Evolutionary conservation across 2,888 invertebrate species (phyloP), one percentile per base, ranked within the genome.

Genomic region (Papilio protenor): DNA sequence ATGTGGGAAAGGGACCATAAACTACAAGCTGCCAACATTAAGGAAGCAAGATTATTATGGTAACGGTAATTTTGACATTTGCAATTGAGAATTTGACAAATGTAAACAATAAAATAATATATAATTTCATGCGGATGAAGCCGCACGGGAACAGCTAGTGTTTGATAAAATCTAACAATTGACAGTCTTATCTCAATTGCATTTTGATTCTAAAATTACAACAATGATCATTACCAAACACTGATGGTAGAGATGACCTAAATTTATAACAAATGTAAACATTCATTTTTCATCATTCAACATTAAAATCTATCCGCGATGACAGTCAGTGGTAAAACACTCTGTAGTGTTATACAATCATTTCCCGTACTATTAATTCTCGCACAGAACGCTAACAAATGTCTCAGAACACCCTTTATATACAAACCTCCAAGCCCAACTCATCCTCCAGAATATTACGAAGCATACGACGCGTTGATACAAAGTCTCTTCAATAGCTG

Each of bases 401-500:
- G 94, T 79, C 57, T 94, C 0, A 88, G 91, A 76, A 94, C 94
- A 0, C 94, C 91, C 0, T 84, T 94, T 0, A 79, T 92, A 0
- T 94, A 94, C 77, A 91, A 92, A 57, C 94, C 93, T 0, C 94
- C 94, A 0, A 84, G 81, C 0, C 92, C 94, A 0, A 94, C 94
- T 0, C 92, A 89, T 12, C 87, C 94, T 0, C 93, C 94, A 0
- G 94, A 94, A 55, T 94, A 93, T 57, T 94, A 94, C 74, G 91
- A 91, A 66, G 94, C 94, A 0, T 84, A 93, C n/a, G 93, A 94
- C 55, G 88, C 89, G 0, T 73, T 94, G 12, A 87, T 94, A 33
- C 91, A 93, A 21, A 86, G 83, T 10, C 27, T 92, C 2, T 88
- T 89, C 55, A 88, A 87, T 45, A 85, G 81, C 14, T 80, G 84